A percentile compares a stretch with the other conserved stretches of the same genome.
These are phyloP conservation scores for Ctenodactylus gundi DNA, from an alignment of 2,113 vertebrate genomes.

Conservation along the genomic window DNA sequence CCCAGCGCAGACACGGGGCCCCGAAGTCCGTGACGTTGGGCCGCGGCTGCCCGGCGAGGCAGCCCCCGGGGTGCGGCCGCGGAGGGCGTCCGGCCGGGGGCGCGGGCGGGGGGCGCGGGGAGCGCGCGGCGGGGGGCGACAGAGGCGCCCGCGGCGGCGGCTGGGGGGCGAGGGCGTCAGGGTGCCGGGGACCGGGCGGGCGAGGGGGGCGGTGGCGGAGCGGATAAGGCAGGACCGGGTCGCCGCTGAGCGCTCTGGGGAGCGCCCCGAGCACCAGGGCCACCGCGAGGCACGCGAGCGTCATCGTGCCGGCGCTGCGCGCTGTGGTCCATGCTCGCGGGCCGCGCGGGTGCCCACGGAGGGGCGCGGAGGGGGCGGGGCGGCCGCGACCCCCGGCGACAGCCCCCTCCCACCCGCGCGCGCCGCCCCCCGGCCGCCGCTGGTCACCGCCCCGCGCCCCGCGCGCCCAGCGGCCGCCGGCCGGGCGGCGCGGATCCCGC, in stretches of 20 bases:
- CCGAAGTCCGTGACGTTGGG: conserved; percentile 88
- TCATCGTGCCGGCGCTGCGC: conserved; percentile 79
- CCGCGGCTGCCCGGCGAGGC: conserved; percentile 82
- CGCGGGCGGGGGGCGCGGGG: not conserved
- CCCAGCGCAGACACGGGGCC: conserved; percentile 86
- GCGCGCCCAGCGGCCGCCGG: not conserved
- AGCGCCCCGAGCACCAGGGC: conserved; percentile 76
- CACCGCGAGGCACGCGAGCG: conserved; percentile 63
- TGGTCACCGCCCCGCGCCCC: not conserved
- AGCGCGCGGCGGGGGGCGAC: not conserved
- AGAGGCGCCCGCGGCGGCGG: not conserved
- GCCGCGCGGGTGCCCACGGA: conserved; percentile 48
- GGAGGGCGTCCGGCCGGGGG: conserved; percentile 39
- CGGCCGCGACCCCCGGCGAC: conserved; percentile 55
- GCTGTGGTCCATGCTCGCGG: conserved; percentile 77
- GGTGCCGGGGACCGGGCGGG: not conserved
- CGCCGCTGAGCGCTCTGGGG: conserved; percentile 40
- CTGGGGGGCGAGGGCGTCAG: not conserved
- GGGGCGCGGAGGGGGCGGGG: conserved; percentile 59
- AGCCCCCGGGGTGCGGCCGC: conserved; percentile 77
- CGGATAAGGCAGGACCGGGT: not conserved
- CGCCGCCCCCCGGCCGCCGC: not conserved
- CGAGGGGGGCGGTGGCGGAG: not conserved
- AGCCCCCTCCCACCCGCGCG: not conserved
- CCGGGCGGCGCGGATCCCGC: not conserved